A percentile compares a stretch with the other conserved stretches of the same genome.
Evolutionary conservation across 2,797 vertebrate genomes (phyloP).

Genomic region (Ctenochaetus hawaiiensis): DNA sequence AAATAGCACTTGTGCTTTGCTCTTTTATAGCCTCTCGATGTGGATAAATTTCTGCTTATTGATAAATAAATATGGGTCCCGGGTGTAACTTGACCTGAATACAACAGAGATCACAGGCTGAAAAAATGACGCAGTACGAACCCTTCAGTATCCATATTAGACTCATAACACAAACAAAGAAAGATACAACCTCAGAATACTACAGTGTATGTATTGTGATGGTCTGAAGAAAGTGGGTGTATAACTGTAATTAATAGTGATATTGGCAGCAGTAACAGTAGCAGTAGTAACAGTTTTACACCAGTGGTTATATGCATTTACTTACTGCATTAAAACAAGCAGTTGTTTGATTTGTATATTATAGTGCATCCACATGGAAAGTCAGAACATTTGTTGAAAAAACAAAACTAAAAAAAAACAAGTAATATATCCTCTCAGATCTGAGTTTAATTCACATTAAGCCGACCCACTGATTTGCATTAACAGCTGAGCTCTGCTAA

Average conservation of each 20-base stretch:
- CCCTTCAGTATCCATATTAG: neutral
- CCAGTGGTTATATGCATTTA: neutral
- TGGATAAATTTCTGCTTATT: neutral
- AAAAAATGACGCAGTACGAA: constrained; percentile 6
- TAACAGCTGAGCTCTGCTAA: constrained; percentile 63
- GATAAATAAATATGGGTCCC: constrained; percentile 8
- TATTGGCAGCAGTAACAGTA: neutral
- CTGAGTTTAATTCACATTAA: constrained; percentile 61
- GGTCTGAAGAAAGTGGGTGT: neutral
- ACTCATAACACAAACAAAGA: constrained; percentile 9
- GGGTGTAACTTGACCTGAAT: neutral
- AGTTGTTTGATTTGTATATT: constrained; percentile 3
- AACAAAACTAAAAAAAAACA: neutral
- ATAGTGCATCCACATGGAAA: constrained; percentile 13
- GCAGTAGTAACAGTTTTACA: constrained; percentile 5
- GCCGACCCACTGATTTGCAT: constrained; percentile 48
- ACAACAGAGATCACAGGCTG: neutral
- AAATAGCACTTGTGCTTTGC: neutral
- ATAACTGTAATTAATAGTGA: neutral
- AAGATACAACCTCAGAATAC: neutral
- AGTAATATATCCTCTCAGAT: constrained; percentile 25
- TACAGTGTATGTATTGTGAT: neutral
- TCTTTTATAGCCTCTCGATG: neutral
- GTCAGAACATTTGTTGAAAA: constrained; percentile 2
- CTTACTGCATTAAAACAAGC: constrained; percentile 2